These are phyloP conservation scores for Myodes glareolus DNA, from an alignment of 2,113 vertebrate genomes.

Conservation along the genomic window DNA sequence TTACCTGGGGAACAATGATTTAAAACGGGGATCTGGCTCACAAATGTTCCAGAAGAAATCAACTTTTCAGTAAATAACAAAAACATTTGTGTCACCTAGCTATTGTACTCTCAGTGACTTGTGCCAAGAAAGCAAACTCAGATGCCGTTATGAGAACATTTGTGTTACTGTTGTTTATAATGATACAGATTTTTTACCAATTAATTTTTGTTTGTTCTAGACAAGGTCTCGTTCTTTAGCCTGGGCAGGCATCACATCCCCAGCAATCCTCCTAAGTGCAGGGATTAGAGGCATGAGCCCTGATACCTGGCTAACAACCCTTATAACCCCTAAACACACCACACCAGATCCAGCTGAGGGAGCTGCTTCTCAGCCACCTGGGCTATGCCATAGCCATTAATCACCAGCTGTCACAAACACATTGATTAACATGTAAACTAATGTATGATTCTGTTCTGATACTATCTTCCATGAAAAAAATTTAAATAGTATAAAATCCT, in stretches of 20 bases:
- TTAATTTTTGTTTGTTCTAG: neutral
- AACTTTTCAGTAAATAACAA: neutral
- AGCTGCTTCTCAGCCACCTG: neutral
- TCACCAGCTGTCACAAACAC: neutral
- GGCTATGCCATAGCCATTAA: neutral
- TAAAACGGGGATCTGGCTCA: neutral
- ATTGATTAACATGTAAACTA: neutral
- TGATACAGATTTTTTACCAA: neutral
- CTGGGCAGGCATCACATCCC: neutral
- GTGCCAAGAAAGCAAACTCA: neutral
- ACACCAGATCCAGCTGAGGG: neutral
- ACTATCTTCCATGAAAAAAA: neutral
- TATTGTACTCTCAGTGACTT: neutral
- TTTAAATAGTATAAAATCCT: neutral
- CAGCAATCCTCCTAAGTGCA: neutral
- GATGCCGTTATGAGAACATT: neutral
- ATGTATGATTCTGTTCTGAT: neutral
- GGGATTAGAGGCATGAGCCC: neutral
- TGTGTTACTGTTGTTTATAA: neutral
- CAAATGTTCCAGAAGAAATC: constrained; percentile 13
- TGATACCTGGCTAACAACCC: neutral
- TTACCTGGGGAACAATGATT: neutral
- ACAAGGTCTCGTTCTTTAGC: neutral
- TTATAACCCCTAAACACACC: neutral
- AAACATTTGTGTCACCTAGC: neutral